Base-by-base conservation (phyloP, 2,888 invertebrate genomes). In the Protophormia terraenovae region DNA sequence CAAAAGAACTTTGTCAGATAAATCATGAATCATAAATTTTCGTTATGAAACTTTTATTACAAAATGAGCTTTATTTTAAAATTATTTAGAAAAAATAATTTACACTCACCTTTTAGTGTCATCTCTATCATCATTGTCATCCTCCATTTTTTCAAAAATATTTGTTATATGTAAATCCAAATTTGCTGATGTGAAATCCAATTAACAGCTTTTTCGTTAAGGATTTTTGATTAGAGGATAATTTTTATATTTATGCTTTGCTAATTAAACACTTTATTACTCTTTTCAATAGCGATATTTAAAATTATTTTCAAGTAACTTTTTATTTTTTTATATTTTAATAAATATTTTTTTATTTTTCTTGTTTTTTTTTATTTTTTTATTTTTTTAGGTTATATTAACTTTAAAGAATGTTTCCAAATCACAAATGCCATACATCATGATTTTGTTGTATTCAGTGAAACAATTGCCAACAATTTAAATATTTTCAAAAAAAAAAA, bases 101-200 rank as follows among this genome's bases (percentile, higher is more conserved):
- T 3, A n/a, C 16, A 90, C 92, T 93, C 93, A 96, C 97, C 97
- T 94, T 94, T 97, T 97, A 12, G 96, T 95, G 89, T 96, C 96
- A 93, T 97, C 97, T 93, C 96, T 96, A 89, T 97, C 97, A 90
- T 97, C 97, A 69, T 95, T 95, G 88, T 97, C 97, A 91, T 97
- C 96, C 82, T 96, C 96, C 96, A 96, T 96, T 75, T 89, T 90
- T 77, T 88, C 87, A 47, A 53, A 45, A 50, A 69, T 32, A 50
- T 79, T 22, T 4, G 24, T 24, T 24, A 16, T 62, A 27, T 66
- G 35, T 22, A 73, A 58, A 66, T 78, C 77, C 83, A 69, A n/a
- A 80, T 62, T 62, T 77, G n/a, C 10, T 45, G n/a, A 62, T 12
- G 3, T 47, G 29, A 19, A 50, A 35, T 3, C 19, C 4, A 6